Percentiles rank a stretch among this genome's conserved stretches.
phyloP scores from a whole-genome alignment of 2,113 vertebrate genomes.

The Trichechus manatus region DNA sequence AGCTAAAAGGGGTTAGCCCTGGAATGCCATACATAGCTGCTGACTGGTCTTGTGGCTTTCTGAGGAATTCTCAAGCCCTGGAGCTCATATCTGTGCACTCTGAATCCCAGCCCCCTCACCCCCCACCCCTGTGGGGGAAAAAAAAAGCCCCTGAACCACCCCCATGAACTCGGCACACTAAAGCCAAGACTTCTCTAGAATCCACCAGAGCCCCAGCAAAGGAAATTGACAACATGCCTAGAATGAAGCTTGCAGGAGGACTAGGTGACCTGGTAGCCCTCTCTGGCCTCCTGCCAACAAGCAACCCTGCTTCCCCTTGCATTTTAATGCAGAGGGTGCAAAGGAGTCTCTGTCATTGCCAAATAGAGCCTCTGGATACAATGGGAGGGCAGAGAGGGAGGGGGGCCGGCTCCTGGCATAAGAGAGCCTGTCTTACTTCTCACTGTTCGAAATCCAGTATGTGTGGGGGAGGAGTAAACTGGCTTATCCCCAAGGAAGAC shows the following conservation, averaged over 20 bases:
- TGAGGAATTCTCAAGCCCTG: background rate
- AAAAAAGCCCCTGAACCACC: background rate
- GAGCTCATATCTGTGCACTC: background rate
- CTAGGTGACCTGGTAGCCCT: slow-evolving; percentile 55
- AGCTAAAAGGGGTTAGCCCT: background rate
- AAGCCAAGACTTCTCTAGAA: slow-evolving; percentile 40
- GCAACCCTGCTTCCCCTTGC: slow-evolving; percentile 71
- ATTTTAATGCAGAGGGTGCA: slow-evolving; percentile 77
- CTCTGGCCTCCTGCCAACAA: slow-evolving; percentile 70
- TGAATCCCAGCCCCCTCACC: background rate
- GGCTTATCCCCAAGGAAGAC: background rate
- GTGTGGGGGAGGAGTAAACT: background rate
- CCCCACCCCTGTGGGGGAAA: background rate
- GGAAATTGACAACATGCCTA: slow-evolving; percentile 43
- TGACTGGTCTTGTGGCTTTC: background rate
- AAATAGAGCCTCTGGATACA: slow-evolving; percentile 77
- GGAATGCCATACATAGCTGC: background rate
- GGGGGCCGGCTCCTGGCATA: slow-evolving; percentile 66
- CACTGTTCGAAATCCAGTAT: slow-evolving; percentile 37
- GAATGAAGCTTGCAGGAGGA: slow-evolving; percentile 44
- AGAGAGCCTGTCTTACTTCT: slow-evolving; percentile 64
- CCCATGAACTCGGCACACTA: background rate
- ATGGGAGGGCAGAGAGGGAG: slow-evolving; percentile 68
- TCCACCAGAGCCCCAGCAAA: slow-evolving; percentile 52
- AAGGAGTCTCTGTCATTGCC: slow-evolving; percentile 72